Conservation (phyloP, 1,140 invertebrate genomes). For the Lepidurus arcticus region DNA sequence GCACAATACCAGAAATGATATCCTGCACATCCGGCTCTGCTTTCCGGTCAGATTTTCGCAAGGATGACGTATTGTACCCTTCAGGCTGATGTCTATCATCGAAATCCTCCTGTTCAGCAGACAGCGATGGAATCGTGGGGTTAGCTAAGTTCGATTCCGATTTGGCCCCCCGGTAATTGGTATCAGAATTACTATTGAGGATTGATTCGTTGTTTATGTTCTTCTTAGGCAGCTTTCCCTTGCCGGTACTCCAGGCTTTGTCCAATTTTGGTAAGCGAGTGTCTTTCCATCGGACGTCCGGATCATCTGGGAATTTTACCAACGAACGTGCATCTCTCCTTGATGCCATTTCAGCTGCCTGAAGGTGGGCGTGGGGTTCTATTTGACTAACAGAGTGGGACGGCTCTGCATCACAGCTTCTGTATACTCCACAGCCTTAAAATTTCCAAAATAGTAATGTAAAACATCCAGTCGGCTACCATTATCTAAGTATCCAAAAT, state of each 20-base stretch:
- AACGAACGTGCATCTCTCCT: constrained; percentile 10
- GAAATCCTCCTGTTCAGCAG: background rate
- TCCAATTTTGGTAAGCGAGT: background rate
- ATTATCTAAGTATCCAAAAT: background rate
- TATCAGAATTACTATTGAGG: background rate
- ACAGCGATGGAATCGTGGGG: background rate
- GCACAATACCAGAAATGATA: constrained; percentile 83
- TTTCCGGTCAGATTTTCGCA: constrained; percentile 36
- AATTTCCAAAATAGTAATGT: background rate
- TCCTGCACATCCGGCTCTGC: constrained; percentile 77
- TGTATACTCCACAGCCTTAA: background rate
- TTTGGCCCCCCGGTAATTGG: background rate
- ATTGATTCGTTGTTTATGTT: background rate
- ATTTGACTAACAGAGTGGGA: constrained; percentile 8
- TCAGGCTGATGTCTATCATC: background rate
- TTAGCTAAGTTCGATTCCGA: background rate
- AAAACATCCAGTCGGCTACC: background rate
- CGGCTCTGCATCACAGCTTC: background rate
- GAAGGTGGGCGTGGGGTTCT: constrained; percentile 4
- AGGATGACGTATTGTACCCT: background rate
- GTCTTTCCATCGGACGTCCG: background rate
- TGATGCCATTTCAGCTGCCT: background rate
- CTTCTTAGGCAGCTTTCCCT: background rate
- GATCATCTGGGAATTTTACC: constrained; percentile 4
- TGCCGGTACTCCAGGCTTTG: background rate